Percentiles rank a stretch among this genome's conserved stretches.
These are phyloP conservation scores for Catharus fuscescens DNA, from an alignment of 2,113 vertebrate genomes.

Conservation along the genomic window DNA sequence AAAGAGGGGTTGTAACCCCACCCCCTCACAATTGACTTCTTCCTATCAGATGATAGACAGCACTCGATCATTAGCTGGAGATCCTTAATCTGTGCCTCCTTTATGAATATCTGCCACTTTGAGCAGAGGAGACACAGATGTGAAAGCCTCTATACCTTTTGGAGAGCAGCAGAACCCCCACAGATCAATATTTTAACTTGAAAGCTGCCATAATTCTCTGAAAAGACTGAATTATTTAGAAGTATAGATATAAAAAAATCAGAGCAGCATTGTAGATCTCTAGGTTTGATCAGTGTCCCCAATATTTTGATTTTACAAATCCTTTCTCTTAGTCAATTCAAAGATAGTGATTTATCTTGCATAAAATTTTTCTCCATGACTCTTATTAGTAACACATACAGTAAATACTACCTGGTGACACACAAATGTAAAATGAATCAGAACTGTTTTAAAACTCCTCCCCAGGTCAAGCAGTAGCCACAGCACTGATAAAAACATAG, in stretches of 20 bases:
- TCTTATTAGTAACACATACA: not conserved
- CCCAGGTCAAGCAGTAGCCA: not conserved
- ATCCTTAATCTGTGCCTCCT: not conserved
- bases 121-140: not conserved
- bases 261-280: not conserved
- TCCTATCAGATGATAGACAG: not conserved
- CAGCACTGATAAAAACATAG: not conserved
- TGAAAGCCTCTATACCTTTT: not conserved
- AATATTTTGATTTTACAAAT: not conserved
- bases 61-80: not conserved
- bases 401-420: not conserved
- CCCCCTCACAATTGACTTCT: not conserved
- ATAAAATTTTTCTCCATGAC: not conserved
- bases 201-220: not conserved
- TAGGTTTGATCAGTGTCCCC: not conserved
- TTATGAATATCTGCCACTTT: not conserved
- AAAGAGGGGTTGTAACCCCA: not conserved
- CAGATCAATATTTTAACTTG: not conserved
- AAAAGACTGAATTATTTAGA: constrained; percentile 14
- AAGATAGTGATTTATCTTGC: not conserved
- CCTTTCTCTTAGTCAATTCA: not conserved
- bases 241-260: not conserved
- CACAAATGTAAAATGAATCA: not conserved
- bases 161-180: not conserved
- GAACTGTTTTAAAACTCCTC: not conserved